phyloP scores from a whole-genome alignment of 2,888 invertebrate genomes.

The Petrolisthes cinctipes region DNA sequence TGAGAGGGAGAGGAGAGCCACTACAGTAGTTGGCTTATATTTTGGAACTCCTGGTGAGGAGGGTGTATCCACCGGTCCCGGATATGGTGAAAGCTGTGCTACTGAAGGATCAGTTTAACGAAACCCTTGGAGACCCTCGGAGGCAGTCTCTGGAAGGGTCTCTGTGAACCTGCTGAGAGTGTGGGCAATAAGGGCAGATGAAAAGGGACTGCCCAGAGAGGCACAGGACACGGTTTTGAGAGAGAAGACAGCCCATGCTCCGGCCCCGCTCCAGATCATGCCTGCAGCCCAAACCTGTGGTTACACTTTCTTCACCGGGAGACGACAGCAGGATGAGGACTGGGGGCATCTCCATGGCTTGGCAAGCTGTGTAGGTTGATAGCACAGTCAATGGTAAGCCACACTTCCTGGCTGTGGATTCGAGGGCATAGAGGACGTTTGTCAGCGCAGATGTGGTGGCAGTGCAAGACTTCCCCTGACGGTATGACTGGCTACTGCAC shows the following conservation, averaged over 20 bases:
- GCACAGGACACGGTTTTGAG: background rate
- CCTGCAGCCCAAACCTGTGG: background rate
- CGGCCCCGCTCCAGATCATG: background rate
- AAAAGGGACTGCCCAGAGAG: constrained; percentile 3
- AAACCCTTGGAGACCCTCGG: constrained; percentile 7
- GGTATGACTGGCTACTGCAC: too few species aligned
- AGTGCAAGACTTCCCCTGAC: too few species aligned
- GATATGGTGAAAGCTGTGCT: constrained; percentile 2
- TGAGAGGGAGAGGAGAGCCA: background rate
- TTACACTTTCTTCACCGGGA: background rate
- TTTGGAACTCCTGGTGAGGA: constrained; percentile 13
- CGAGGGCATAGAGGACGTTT: too few species aligned
- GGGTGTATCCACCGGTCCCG: background rate
- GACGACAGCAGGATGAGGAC: constrained; percentile 14
- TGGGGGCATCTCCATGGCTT: background rate
- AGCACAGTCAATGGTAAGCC: too few species aligned
- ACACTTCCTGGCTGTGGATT: too few species aligned
- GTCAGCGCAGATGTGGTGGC: too few species aligned
- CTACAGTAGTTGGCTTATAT: constrained; percentile 21
- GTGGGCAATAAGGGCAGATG: constrained; percentile 7
- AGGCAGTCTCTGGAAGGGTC: background rate
- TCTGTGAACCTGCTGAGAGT: background rate
- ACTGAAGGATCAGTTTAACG: constrained; percentile 8
- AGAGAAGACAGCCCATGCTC: background rate
- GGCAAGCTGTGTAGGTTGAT: too few species aligned